A percentile compares a stretch with the other conserved stretches of the same genome.
Conservation (phyloP, 2,888 invertebrate species). For the Dynastes grantii region DNA sequence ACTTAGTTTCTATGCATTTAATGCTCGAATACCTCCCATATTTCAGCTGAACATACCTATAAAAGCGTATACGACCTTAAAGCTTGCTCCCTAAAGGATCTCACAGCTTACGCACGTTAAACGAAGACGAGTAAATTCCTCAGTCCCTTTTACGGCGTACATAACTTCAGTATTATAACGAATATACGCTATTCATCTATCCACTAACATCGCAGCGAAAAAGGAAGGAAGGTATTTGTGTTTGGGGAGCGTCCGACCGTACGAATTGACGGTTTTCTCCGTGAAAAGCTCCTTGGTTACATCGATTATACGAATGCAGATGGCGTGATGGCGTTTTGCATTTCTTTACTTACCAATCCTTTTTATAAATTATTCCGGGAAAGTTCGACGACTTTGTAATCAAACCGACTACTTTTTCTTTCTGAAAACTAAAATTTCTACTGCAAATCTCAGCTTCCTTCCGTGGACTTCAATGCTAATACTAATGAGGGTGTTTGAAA, state of each 20-base stretch:
- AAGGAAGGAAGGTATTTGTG: slow-evolving; percentile 21
- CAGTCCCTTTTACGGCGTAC: neutral
- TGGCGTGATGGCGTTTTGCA: slow-evolving; percentile 60
- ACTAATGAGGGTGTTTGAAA: slow-evolving; percentile 45
- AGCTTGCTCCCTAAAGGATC: neutral
- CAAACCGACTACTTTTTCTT: neutral
- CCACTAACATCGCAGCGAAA: slow-evolving; percentile 13
- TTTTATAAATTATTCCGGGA: slow-evolving; percentile 18
- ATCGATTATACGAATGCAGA: slow-evolving; percentile 65
- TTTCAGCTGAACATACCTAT: too few species aligned
- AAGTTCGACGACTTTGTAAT: slow-evolving; percentile 33
- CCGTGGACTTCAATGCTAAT: neutral
- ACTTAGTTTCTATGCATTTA: too few species aligned
- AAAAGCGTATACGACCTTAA: too few species aligned
- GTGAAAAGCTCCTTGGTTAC: slow-evolving; percentile 63
- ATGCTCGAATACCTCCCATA: too few species aligned
- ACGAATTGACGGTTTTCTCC: slow-evolving; percentile 30
- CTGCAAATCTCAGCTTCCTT: neutral
- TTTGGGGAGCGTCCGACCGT: neutral
- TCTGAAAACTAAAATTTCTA: slow-evolving; percentile 1
- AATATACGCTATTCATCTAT: neutral
- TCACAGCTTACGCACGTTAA: neutral
- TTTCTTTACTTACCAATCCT: slow-evolving; percentile 38
- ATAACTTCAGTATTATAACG: neutral
- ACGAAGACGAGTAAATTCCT: neutral